phyloP scores from a whole-genome alignment of 2,888 invertebrate species.

The Nomada ferruginata region DNA sequence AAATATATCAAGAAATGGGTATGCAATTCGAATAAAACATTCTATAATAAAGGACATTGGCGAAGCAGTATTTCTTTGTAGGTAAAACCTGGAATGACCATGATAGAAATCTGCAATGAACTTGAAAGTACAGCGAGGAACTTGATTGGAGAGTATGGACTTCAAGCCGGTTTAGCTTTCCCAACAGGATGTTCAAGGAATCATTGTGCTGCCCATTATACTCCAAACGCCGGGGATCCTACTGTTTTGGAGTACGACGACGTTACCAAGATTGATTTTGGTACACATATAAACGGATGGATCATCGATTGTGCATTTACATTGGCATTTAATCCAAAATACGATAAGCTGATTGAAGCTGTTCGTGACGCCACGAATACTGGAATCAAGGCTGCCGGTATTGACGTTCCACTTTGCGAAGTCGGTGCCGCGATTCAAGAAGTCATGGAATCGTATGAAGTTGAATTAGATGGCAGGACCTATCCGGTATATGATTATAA shows the following conservation, averaged over 20 bases:
- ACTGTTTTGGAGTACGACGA: conserved; percentile 98
- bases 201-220: conserved; percentile 99
- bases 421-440: conserved; percentile 98
- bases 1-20: conserved; percentile 95
- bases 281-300: conserved; percentile 98
- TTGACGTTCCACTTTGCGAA: conserved; percentile 98
- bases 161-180: conserved; percentile 97
- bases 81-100: conserved; percentile 98
- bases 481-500: conserved; percentile 87
- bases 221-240: conserved; percentile 98
- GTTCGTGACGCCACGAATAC: conserved; percentile 99
- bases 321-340: conserved; percentile 97
- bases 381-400: conserved; percentile 97
- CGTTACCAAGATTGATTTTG: conserved; percentile 99
- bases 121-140: conserved; percentile 96
- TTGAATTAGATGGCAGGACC: conserved; percentile 97
- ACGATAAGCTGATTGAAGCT: conserved; percentile 96
- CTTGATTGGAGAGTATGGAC: conserved; percentile 96
- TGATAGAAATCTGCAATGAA: conserved; percentile 99
- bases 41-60: neutral
- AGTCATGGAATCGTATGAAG: conserved; percentile 99
- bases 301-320: conserved; percentile 99
- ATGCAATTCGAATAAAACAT: neutral
- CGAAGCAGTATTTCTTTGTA: conserved; percentile 36
- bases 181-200: conserved; percentile 99